These are phyloP conservation scores for Cryptomyrus ogoouensis DNA, from an alignment of 2,113 vertebrate genomes.

Conservation along the genomic window DNA sequence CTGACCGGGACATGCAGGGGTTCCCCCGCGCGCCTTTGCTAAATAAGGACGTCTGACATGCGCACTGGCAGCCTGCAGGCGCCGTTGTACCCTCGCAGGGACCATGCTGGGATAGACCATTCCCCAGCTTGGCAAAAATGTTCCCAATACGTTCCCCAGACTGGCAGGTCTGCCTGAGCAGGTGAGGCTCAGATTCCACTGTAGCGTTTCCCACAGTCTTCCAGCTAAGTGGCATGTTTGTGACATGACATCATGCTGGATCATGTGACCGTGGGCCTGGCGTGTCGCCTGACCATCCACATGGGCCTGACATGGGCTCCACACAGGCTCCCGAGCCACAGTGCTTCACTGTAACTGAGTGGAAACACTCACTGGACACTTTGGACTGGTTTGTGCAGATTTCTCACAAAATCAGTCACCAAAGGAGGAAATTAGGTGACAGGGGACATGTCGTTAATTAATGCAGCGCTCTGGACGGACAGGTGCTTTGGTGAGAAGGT, in stretches of 20 bases:
- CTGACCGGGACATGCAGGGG: neutral
- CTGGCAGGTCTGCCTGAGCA: slow-evolving; percentile 24
- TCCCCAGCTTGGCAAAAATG: neutral
- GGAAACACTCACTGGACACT: neutral
- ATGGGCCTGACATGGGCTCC: neutral
- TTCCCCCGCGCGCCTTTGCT: no score
- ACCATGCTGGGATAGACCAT: neutral
- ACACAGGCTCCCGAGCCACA: neutral
- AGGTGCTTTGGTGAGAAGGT: neutral
- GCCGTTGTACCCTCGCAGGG: neutral
- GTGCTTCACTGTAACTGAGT: neutral
- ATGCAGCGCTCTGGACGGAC: neutral
- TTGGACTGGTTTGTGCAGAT: neutral
- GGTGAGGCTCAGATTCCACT: slow-evolving; percentile 26
- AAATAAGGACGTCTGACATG: neutral
- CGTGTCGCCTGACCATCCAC: neutral
- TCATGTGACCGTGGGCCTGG: neutral
- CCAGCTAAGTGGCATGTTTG: neutral
- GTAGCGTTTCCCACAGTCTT: neutral
- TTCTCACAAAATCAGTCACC: neutral
- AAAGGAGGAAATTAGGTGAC: neutral
- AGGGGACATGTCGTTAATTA: neutral
- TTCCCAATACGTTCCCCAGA: neutral
- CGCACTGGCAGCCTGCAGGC: neutral
- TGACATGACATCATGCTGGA: neutral